Evolutionary conservation across 2,113 vertebrate genomes (phyloP), one percentile per base, ranked within the genome.

Genomic region (Entelurus aequoreus): DNA sequence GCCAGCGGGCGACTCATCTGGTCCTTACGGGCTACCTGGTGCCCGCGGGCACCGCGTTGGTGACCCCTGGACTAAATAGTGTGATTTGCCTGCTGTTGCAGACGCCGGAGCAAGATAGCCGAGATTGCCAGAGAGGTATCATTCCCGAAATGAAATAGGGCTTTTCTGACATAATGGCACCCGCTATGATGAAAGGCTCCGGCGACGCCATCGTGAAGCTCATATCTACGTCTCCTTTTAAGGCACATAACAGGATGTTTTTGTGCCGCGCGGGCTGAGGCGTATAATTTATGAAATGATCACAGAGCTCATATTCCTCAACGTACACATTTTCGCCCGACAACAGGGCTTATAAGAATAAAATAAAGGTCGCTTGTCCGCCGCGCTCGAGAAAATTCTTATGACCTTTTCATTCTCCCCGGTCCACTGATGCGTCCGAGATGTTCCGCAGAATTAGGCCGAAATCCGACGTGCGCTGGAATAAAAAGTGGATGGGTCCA

Each of bases 151-250:
- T 83, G 74, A 82, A 82, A 78, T 82, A 53, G 72, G 75, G 78
- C 63, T 84, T 81, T 86, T 80, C 74, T 63, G 67, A 82, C 74
- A 79, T 82, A 87, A 86, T 80, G 69, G 72, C 70, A 80, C 75
- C 72, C 72, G 63, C 65, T 69, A 84, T 83, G 86, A 87, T 86
- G 80, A 85, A 87, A 86, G 82, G 69, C 82, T 72, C 76, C 48
- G 4, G 62, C 61, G 60, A 60, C 47, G 13, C 65, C 42, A 48
- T 71, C 60, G 69, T 65, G 47, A 73, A 61, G 63, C 60, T n/a
- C 66, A 63, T 68, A 78, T 76, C 69, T 77, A 71, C 68, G 57
- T 65, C 71, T 61, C 65, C 72, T 77, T 79, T 74, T 78, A 72
- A 84, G 69, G 72, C 58, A 81, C 79, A 82, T 75, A 72, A 73